These are phyloP conservation scores for Temnothorax rugatulus DNA, from an alignment of 2,888 invertebrate species.

Conservation along the genomic window DNA sequence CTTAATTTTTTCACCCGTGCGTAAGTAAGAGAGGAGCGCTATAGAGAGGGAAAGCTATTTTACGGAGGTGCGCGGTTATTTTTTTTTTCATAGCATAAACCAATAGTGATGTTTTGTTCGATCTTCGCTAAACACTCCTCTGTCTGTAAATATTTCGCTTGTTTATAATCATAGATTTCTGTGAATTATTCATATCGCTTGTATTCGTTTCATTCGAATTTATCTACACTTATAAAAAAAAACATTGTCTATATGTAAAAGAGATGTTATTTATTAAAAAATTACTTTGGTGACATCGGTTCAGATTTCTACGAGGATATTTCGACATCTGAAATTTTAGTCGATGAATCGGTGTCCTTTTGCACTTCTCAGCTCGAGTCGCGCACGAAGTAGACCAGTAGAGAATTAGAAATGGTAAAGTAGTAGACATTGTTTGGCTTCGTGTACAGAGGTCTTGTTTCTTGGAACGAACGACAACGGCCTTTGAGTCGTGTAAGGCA, in stretches of 20 bases:
- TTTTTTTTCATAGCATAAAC: not conserved
- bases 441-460: constrained; percentile 62
- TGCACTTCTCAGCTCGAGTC: not conserved
- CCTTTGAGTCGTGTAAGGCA: constrained; percentile 50
- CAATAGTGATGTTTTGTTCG: not conserved
- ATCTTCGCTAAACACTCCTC: not conserved
- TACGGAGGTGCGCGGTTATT: not conserved
- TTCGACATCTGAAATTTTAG: not conserved
- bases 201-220: not conserved
- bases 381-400: not conserved
- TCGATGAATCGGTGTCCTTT: not conserved
- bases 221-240: not conserved
- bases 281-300: not conserved
- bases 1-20: constrained; percentile 33
- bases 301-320: not conserved
- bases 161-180: not conserved
- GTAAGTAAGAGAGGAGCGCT: constrained; percentile 7
- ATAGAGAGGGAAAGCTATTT: not conserved
- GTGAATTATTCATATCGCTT: not conserved
- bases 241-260: not conserved
- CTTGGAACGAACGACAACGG: constrained; percentile 19
- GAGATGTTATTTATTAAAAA: not conserved
- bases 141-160: not conserved
- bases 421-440: constrained; percentile 26
- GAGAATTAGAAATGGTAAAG: not conserved